These are phyloP conservation scores for Zaprionus vittiger DNA, from an alignment of 1,140 invertebrate genomes.

Conservation along the genomic window DNA sequence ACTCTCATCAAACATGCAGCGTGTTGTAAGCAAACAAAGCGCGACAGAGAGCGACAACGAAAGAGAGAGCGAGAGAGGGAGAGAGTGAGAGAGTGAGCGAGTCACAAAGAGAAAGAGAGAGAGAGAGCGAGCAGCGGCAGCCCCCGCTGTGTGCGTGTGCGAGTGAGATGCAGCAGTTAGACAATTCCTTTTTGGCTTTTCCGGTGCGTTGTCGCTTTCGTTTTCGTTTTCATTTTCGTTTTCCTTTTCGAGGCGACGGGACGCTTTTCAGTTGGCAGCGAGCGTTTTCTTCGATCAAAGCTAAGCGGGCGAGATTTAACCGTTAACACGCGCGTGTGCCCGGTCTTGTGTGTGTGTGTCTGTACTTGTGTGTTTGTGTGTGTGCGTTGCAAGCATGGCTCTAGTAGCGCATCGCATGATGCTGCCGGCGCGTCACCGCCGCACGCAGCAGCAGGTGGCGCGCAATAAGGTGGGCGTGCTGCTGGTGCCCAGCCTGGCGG, in stretches of 20 bases:
- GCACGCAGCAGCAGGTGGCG: slow-evolving; percentile 63
- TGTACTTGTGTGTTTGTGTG: neutral
- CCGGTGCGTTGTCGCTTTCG: slow-evolving; percentile 69
- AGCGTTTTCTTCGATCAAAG: slow-evolving; percentile 75
- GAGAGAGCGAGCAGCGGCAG: slow-evolving; percentile 1
- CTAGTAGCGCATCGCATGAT: slow-evolving; percentile 81
- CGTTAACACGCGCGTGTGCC: slow-evolving; percentile 22
- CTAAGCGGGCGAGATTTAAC: slow-evolving; percentile 34
- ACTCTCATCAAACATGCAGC: slow-evolving; percentile 74
- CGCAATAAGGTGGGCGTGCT: slow-evolving; percentile 77
- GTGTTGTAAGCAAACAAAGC: slow-evolving; percentile 59
- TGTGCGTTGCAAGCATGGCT: slow-evolving; percentile 60
- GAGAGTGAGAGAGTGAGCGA: neutral
- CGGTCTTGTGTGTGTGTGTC: neutral
- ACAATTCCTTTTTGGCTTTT: slow-evolving; percentile 63
- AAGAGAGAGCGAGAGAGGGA: neutral
- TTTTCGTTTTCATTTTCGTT: slow-evolving; percentile 55
- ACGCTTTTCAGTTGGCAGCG: slow-evolving; percentile 61
- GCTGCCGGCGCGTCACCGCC: slow-evolving; percentile 64
- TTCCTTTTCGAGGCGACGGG: slow-evolving; percentile 45
- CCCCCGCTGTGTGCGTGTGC: slow-evolving; percentile 10
- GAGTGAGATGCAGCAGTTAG: slow-evolving; percentile 40
- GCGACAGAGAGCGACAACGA: slow-evolving; percentile 10
- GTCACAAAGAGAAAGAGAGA: neutral
- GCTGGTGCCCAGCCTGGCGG: slow-evolving; percentile 66